phyloP scores from a whole-genome alignment of 2,888 invertebrate species.

The Cybosia mesomella region DNA sequence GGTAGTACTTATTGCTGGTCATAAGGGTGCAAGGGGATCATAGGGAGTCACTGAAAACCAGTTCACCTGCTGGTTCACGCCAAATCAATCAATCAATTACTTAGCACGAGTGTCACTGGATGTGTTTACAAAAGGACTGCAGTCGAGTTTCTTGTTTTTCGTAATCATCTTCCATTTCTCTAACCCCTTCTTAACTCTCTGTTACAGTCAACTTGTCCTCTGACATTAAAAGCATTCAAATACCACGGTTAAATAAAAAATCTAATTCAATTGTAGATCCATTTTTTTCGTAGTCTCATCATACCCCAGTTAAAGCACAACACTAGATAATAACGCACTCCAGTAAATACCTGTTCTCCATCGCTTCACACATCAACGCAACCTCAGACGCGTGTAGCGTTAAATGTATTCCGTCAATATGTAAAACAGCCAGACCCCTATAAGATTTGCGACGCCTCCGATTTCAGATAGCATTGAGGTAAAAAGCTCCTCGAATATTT shows the following conservation, averaged over 20 bases:
- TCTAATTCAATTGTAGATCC: neutral
- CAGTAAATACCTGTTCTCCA: neutral
- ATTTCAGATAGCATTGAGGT: constrained; percentile 24
- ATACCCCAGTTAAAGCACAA: neutral
- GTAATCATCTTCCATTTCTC: neutral
- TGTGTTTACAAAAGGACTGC: neutral
- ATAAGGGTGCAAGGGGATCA: no score
- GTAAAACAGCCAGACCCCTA: constrained; percentile 35
- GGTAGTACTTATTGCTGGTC: no score
- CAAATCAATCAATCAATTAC: no score
- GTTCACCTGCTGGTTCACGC: no score
- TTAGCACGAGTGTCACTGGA: no score
- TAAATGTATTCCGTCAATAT: constrained; percentile 41
- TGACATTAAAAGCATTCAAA: neutral
- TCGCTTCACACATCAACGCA: neutral
- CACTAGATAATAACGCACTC: neutral
- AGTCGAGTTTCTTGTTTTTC: neutral
- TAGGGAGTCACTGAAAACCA: no score
- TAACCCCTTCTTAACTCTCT: neutral
- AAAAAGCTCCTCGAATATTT: constrained; percentile 22
- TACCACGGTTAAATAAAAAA: neutral
- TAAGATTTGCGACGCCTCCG: constrained; percentile 27
- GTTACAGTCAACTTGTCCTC: neutral
- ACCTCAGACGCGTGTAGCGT: constrained; percentile 26
- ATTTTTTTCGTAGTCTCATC: neutral